phyloP scores from a whole-genome alignment of 2,888 invertebrate genomes.

The Andrena bicolor region DNA sequence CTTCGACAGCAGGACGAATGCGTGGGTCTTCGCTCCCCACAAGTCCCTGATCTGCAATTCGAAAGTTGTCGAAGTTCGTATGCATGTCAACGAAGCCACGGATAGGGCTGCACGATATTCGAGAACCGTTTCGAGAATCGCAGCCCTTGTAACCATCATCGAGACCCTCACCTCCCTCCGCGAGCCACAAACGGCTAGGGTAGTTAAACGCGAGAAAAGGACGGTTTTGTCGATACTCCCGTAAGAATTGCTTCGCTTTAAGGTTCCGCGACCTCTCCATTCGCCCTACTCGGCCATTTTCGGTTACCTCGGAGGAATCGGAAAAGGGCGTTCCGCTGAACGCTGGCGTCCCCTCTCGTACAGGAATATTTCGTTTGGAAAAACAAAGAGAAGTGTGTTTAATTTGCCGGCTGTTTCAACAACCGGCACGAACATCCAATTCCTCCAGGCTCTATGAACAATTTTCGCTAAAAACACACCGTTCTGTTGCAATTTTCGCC shows the following conservation, averaged over 20 bases:
- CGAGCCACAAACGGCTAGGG: slow-evolving; percentile 44
- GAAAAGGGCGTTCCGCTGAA: neutral
- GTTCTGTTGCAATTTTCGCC: slow-evolving; percentile 11
- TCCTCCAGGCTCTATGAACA: slow-evolving; percentile 14
- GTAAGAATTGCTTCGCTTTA: slow-evolving; percentile 8
- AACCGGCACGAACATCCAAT: neutral
- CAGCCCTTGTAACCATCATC: slow-evolving; percentile 50
- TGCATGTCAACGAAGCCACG: slow-evolving; percentile 55
- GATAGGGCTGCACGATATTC: slow-evolving; percentile 36
- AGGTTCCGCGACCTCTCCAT: neutral
- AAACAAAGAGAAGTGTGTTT: neutral
- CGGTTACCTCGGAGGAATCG: neutral
- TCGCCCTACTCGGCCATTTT: too few relatives aligned
- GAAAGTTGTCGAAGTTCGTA: slow-evolving; percentile 63
- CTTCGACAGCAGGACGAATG: slow-evolving; percentile 16
- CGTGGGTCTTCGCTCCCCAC: slow-evolving; percentile 23
- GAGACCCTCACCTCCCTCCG: slow-evolving; percentile 27
- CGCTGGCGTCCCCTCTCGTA: neutral
- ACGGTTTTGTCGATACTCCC: slow-evolving; percentile 36
- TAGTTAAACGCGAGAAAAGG: slow-evolving; percentile 45
- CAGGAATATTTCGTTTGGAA: neutral
- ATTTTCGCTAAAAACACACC: slow-evolving; percentile 9
- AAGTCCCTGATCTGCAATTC: slow-evolving; percentile 50
- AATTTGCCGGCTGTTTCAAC: slow-evolving; percentile 5
- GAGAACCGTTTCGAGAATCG: slow-evolving; percentile 54